Evolutionary conservation across 1,140 invertebrate species (phyloP).

Genomic region (Zaprionus lachaisei): DNA sequence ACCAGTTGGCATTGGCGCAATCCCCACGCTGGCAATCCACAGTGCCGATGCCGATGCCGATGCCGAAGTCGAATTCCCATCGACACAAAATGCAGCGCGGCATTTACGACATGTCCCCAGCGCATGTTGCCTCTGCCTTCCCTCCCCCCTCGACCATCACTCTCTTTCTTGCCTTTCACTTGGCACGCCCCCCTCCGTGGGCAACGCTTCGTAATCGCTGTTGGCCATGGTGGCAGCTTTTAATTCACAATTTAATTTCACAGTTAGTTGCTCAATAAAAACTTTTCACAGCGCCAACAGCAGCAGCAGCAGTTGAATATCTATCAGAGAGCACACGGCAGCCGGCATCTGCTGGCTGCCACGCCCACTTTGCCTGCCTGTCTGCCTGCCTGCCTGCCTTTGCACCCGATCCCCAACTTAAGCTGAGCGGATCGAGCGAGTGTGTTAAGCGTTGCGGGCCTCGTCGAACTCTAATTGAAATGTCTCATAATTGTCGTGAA

Average conservation of each 20-base stretch:
- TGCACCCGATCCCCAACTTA: constrained; percentile 9
- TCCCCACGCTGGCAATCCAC: constrained; percentile 16
- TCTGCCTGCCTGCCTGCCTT: constrained; percentile 9
- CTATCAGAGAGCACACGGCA: constrained; percentile 25
- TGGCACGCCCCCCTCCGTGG: neutral
- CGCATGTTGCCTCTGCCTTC: neutral
- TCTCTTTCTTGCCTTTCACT: neutral
- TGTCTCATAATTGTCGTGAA: constrained; percentile 44
- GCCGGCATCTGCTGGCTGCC: neutral
- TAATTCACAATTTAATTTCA: constrained; percentile 81
- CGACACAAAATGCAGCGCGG: constrained; percentile 47
- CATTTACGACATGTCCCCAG: constrained; percentile 65
- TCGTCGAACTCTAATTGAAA: constrained; percentile 41
- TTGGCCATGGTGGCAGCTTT: constrained; percentile 58
- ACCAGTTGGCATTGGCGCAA: constrained; percentile 46
- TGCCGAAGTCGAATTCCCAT: constrained; percentile 39
- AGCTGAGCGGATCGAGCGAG: constrained; percentile 22
- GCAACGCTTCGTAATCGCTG: constrained; percentile 32
- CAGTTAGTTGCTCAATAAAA: constrained; percentile 65
- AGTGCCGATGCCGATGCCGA: constrained; percentile 25
- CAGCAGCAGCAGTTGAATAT: constrained; percentile 41
- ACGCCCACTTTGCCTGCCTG: neutral
- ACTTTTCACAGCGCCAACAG: constrained; percentile 35
- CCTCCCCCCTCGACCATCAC: neutral
- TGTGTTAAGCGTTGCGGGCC: constrained; percentile 6